Base-by-base conservation (phyloP, 2,888 invertebrate genomes). In the Bellardia bayeri region DNA sequence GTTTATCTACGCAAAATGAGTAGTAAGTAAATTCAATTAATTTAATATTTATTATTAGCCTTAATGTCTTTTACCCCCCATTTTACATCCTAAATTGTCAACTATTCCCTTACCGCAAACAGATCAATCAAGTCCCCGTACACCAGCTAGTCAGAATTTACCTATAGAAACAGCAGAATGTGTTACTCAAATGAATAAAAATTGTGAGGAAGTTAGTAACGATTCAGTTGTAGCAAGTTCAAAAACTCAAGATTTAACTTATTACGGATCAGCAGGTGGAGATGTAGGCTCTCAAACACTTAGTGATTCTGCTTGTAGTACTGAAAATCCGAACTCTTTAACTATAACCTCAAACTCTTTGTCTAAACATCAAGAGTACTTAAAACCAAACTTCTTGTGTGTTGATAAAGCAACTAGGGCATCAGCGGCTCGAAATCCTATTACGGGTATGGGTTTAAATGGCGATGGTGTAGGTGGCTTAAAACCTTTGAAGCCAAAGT, bases 1-100 rank as follows among this genome's bases (percentile, higher is more conserved):
- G 90, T 89, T 84, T 89, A 89, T 87, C 84, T 83, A 63, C 89
- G 90, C 90, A 92, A 91, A 88, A 91, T 92, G 91, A 91, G 89
- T 89, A 90, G 91, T 89, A 89, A 89, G 89, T 89, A 89, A 72
- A 14, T 37, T 23, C 16, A 58, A 37, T 4, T 37, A 37, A 75
- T 16, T 72, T 40, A 42, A 54, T 51, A 11, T 49, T 58, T 56
- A 9, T 58, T 56, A 2, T 54, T 23, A 40, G 8, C 37, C 16
- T n/a, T 37, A 45, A 45, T 13, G 23, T 23, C 23, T 23, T 13
- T 45, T 45, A 1, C 11, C n/a, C 54, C 2, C 8, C 3, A 40
- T 23, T 23, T 23, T 23, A 49, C 11, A 58, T 33, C 40, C 37
- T 30, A 23, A 58, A 58, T 30, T 76, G 13, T 64, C 61, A 45